Evolutionary conservation across 2,888 invertebrate species (phyloP).

Genomic region (Pasiphila rectangulata): DNA sequence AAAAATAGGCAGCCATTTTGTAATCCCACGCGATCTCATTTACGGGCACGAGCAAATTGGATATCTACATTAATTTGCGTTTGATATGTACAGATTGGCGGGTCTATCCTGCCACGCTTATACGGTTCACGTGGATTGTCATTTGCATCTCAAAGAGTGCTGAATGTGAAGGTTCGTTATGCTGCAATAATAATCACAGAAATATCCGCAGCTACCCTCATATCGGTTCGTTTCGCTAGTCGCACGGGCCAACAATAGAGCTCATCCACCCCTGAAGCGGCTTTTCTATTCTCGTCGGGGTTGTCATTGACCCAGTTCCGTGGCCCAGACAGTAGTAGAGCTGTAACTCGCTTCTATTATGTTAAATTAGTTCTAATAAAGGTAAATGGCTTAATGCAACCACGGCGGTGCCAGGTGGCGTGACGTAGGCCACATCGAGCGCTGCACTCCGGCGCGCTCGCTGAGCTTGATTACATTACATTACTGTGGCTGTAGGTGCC

Average conservation of each 20-base stretch:
- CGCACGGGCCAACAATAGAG: constrained; percentile 55
- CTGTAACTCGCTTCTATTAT: constrained; percentile 55
- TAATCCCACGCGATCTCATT: constrained; percentile 11
- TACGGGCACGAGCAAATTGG: constrained; percentile 4
- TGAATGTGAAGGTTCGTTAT: constrained; percentile 22
- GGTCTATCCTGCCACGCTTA: too few relatives aligned
- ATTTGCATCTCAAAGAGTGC: constrained; percentile 20
- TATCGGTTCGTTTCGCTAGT: constrained; percentile 39
- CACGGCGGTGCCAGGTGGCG: constrained; percentile 48
- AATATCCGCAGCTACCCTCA: constrained; percentile 29
- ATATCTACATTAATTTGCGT: constrained; percentile 12
- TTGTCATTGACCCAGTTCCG: constrained; percentile 76
- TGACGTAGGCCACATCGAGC: constrained; percentile 33
- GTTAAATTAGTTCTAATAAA: constrained; percentile 69
- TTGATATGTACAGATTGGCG: constrained; percentile 16
- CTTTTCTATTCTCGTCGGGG: constrained; percentile 69
- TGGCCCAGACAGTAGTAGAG: constrained; percentile 49
- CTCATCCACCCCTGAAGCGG: constrained; percentile 66
- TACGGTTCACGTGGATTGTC: constrained; percentile 12
- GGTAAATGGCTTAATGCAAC: constrained; percentile 61
- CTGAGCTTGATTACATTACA: constrained; percentile 39
- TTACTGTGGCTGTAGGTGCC: constrained; percentile 26
- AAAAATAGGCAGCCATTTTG: constrained; percentile 14
- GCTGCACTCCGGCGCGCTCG: constrained; percentile 35
- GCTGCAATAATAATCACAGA: constrained; percentile 26